Evolutionary conservation across 2,113 vertebrate species (phyloP), one percentile per base, ranked within the genome.

Genomic region (Salminus brasiliensis): DNA sequence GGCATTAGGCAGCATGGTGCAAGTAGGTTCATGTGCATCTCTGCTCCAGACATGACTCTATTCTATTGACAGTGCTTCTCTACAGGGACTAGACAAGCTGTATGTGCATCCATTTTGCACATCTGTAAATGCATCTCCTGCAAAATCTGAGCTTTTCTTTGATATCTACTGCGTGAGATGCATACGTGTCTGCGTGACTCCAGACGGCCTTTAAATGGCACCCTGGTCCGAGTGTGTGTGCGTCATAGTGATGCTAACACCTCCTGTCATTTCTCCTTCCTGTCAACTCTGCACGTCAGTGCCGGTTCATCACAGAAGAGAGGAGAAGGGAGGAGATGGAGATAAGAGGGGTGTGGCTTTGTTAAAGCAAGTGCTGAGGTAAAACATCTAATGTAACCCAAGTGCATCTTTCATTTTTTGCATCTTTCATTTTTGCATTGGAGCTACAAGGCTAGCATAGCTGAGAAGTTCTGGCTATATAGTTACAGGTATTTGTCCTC

Each of bases 261-360:
- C 67, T 52, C 69, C 77, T 53, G 77, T 65, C 69, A 21, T 34
- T 72, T 69, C 59, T 49, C 39, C 52, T 55, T 68, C 60, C 53
- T 76, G 73, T 71, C 79, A 76, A 63, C 32, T 25, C 23, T 69
- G 66, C 45, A 81, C 15, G 53, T 65, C 73, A 71, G 32, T 13
- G 47, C 39, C 9, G 49, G 30, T 63, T 63, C 60, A n/a, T 63
- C 25, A 73, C 32, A 39, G n/a, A 57, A 8, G 49, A 32, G 65
- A 41, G 10, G 23, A 59, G 32, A 30, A 16, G 16, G 25, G 49
- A n/a, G 21, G 45, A 66, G 47, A 36, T 39, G 23, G 11, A 23
- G 59, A n/a, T 5, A 21, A n/a, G 21, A 32, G 43, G 34, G 45
- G 52, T 25, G 30, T 49, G 43, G 43, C 13, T 62, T 62, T 15